Percentiles rank a stretch among this genome's conserved stretches.
phyloP scores from a whole-genome alignment of 2,797 vertebrate species.

The Salarias fasciatus region DNA sequence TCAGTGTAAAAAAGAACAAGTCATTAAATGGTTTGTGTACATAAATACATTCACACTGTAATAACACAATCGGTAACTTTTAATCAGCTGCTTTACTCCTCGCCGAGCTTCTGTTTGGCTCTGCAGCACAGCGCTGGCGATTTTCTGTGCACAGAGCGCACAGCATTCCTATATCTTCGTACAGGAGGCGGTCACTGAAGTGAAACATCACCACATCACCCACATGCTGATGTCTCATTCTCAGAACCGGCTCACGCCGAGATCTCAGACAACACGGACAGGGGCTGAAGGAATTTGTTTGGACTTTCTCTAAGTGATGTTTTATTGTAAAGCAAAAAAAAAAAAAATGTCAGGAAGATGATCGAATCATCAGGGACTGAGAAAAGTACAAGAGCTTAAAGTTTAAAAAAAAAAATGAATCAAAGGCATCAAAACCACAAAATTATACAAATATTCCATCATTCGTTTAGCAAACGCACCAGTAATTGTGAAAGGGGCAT shows the following conservation, averaged over 20 bases:
- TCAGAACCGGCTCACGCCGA: conserved; percentile 17
- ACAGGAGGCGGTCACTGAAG: conserved; percentile 39
- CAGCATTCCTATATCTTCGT: conserved; percentile 39
- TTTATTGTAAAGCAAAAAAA: conserved; percentile 1
- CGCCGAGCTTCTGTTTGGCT: conserved; percentile 20
- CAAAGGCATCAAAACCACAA: background rate
- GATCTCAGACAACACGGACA: conserved; percentile 23
- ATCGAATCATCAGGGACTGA: too few species aligned
- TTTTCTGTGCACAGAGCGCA: conserved; percentile 29
- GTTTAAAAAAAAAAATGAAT: conserved; percentile 1
- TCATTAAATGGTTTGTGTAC: background rate
- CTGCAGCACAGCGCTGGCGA: conserved; percentile 23
- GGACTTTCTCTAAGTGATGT: too few species aligned
- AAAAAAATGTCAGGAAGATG: too few species aligned
- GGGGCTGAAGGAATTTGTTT: too few species aligned
- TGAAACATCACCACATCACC: conserved; percentile 39
- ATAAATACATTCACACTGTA: background rate
- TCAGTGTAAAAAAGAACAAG: conserved; percentile 1
- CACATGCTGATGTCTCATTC: conserved; percentile 44
- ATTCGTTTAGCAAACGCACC: background rate
- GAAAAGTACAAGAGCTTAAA: too few species aligned
- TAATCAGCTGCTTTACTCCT: conserved; percentile 23
- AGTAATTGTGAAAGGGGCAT: conserved; percentile 15
- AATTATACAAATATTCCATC: background rate
- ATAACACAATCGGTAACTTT: conserved; percentile 8